These are phyloP conservation scores for Chrysogorgia sp. DNA, from an alignment of 92 coral and sea anemone species.

Conservation along the genomic window DNA sequence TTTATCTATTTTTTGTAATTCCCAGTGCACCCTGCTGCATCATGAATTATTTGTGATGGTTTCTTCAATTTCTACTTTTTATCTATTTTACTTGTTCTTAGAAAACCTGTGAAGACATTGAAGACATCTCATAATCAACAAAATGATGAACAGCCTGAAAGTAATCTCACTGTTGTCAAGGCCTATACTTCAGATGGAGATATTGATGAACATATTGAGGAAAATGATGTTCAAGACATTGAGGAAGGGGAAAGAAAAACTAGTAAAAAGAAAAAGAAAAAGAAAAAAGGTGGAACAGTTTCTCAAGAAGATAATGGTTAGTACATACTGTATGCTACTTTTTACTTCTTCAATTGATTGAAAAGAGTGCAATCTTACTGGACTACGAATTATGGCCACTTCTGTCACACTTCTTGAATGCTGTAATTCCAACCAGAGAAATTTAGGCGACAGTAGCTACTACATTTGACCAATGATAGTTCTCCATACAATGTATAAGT, in stretches of 20 bases:
- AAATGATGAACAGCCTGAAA: background rate
- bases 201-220: conserved; percentile 32
- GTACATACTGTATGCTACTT: conserved; percentile 38
- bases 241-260: background rate
- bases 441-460: too few relatives aligned
- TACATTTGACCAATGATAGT: too few relatives aligned
- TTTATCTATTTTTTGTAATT: too few relatives aligned
- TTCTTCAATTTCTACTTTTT: background rate
- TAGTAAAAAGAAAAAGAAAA: conserved; percentile 16
- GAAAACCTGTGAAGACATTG: conserved; percentile 36
- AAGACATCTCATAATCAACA: conserved; percentile 10
- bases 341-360: background rate
- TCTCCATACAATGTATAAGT: too few relatives aligned
- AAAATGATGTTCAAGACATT: conserved; percentile 22
- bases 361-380: background rate
- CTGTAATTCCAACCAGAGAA: too few relatives aligned
- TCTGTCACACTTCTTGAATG: too few relatives aligned
- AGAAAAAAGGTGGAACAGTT: conserved; percentile 43
- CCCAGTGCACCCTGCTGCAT: too few relatives aligned
- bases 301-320: conserved; percentile 54
- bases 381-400: too few relatives aligned
- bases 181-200: conserved; percentile 48
- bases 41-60: background rate
- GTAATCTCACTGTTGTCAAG: conserved; percentile 37
- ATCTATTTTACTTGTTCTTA: conserved; percentile 4